Evolutionary conservation across 2,888 invertebrate genomes (phyloP), one percentile per base, ranked within the genome.

Genomic region (Drosophila nr. perissopoda): DNA sequence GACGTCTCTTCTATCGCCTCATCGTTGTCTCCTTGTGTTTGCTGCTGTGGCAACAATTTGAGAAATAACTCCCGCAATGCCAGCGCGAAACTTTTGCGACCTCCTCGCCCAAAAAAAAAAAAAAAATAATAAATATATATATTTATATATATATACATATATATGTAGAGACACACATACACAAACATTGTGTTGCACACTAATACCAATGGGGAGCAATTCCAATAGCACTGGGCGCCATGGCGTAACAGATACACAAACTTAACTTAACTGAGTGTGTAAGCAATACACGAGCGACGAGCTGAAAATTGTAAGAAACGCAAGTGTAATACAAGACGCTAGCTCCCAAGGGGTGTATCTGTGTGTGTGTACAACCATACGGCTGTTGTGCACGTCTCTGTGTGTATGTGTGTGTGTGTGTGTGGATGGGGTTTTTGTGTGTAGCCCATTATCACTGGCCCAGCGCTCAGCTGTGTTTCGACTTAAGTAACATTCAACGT

Each of bases 21-120:
- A 56, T 57, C 48, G 46, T 38, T 64, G 56, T 21, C 25, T 71
- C 29, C 40, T 54, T 40, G 29, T 16, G 27, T 4, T 73, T 79
- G 81, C 83, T 88, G 81, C 85, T 84, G 89, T 87, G 88, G 87
- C 87, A 87, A 89, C 88, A 87, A 89, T 89, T 89, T 89, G 81
- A 83, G 85, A 87, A 87, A 87, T 89, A 89, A 89, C 89, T 89
- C 79, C 65, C 76, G 79, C 85, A 78, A 82, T 82, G 83, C 38
- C 71, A 73, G 57, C 40, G 70, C 70, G 48, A 61, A 75, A 70
- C 76, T 76, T 75, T 78, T 73, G 59, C 48, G 53, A 42, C 53
- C 59, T 69, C 42, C 69, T 54, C 21, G 38, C 40, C 29, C 34
- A n/a, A 51, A 68, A 13, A 38, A 54, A 59, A 29, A 51, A 49